Conservation (phyloP, 1,140 invertebrate genomes). For the Sarcophaga bullata region DNA sequence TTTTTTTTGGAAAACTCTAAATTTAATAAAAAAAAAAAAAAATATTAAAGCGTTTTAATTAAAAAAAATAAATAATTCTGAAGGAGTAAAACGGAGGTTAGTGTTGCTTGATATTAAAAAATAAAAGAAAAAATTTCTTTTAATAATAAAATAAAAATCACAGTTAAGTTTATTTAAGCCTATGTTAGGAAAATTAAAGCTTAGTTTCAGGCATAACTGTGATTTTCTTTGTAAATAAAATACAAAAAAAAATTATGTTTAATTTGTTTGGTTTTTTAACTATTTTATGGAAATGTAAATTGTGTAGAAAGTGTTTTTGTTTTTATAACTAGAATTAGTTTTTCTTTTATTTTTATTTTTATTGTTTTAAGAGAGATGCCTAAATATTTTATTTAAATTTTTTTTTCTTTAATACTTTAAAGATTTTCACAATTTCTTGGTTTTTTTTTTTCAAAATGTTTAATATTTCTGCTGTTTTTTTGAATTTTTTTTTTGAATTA, state of each 20-base stretch:
- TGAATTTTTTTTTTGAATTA: neutral
- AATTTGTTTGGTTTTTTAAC: neutral
- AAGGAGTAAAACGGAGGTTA: neutral
- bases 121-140: neutral
- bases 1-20: neutral
- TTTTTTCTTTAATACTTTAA: neutral
- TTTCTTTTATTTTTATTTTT: neutral
- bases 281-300: neutral
- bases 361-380: neutral
- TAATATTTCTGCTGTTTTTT: slow-evolving; percentile 6
- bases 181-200: neutral
- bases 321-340: neutral
- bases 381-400: neutral
- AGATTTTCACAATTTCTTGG: neutral
- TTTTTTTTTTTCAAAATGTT: slow-evolving; percentile 19
- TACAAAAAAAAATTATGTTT: slow-evolving; percentile 2
- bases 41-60: neutral
- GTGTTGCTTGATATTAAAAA: slow-evolving; percentile 7
- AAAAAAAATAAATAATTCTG: neutral
- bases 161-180: neutral
- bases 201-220: neutral
- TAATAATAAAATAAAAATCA: neutral
- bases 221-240: neutral
- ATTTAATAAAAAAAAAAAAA: neutral
- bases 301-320: slow-evolving; percentile 17